A percentile compares a stretch with the other conserved stretches of the same genome.
Conservation (phyloP, 2,888 invertebrate species). For the Molorchus minor region DNA sequence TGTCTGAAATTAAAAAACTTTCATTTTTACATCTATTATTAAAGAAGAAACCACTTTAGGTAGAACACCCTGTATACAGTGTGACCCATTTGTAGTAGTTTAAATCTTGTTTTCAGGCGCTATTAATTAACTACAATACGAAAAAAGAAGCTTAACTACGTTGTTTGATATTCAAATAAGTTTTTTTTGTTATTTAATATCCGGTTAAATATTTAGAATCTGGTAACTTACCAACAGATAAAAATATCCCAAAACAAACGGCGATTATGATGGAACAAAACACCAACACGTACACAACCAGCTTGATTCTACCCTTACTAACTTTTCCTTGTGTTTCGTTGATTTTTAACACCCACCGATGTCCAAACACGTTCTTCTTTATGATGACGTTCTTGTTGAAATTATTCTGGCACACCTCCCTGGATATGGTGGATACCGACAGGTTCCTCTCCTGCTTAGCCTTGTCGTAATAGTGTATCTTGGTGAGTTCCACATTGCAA, state of each 20-base stretch:
- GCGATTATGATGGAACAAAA: constrained; percentile 53
- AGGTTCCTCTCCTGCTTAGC: constrained; percentile 44
- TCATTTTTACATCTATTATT: no score
- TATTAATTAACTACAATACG: no score
- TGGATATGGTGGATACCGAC: constrained; percentile 52
- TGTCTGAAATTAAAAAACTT: not conserved
- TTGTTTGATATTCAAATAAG: no score
- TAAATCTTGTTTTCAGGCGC: no score
- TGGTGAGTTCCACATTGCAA: constrained; percentile 56
- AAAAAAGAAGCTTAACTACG: no score
- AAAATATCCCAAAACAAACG: constrained; percentile 52
- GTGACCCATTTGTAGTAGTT: no score
- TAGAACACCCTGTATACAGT: no score
- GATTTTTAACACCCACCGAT: constrained; percentile 59
- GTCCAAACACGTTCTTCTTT: constrained; percentile 58
- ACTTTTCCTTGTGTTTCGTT: no score
- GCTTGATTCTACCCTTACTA: constrained; percentile 34
- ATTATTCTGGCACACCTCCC: constrained; percentile 50
- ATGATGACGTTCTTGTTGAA: constrained; percentile 53
- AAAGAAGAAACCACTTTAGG: no score
- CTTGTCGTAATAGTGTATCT: constrained; percentile 57
- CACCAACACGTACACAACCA: constrained; percentile 51
- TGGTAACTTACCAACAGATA: constrained; percentile 52
- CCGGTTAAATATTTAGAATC: no score
- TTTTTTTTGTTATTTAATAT: no score